These are phyloP conservation scores for Campaea margaritaria DNA, from an alignment of 2,888 invertebrate species.

Conservation along the genomic window DNA sequence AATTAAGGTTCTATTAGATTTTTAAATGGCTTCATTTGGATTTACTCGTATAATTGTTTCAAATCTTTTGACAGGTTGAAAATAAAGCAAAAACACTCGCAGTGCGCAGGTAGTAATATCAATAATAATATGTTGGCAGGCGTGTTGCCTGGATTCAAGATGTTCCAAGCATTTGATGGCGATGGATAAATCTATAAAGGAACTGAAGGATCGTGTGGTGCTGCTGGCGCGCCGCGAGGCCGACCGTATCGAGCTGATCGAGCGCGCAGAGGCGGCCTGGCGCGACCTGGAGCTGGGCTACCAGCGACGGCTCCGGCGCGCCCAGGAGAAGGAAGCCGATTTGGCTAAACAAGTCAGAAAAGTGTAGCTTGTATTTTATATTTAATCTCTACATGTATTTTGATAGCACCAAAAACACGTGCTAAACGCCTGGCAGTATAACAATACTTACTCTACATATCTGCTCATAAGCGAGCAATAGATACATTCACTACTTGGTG, in stretches of 20 bases:
- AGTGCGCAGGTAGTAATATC: neutral
- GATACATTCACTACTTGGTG: too few species aligned
- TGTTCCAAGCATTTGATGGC: constrained; percentile 58
- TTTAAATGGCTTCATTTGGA: neutral
- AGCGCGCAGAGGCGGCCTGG: constrained; percentile 76
- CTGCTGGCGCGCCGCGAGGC: constrained; percentile 66
- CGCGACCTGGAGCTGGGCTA: constrained; percentile 70
- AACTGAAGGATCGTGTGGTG: constrained; percentile 61
- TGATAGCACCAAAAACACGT: too few species aligned
- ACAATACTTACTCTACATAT: too few species aligned
- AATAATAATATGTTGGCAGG: constrained; percentile 45
- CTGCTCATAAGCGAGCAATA: too few species aligned
- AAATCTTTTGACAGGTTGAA: too few species aligned
- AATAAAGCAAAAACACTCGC: too few species aligned
- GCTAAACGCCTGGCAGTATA: too few species aligned
- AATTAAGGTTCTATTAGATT: constrained; percentile 38
- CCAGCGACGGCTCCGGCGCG: constrained; percentile 59
- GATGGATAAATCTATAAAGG: constrained; percentile 56
- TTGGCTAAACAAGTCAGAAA: constrained; percentile 58
- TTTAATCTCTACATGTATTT: neutral
- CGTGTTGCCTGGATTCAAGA: constrained; percentile 60
- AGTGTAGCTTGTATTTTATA: neutral
- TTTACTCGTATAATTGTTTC: neutral
- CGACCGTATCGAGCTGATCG: constrained; percentile 66
- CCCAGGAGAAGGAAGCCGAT: constrained; percentile 68